Percentiles rank a stretch among this genome's conserved stretches.
Evolutionary conservation across 2,888 invertebrate genomes (phyloP).

Genomic region (Synergus japonicus): DNA sequence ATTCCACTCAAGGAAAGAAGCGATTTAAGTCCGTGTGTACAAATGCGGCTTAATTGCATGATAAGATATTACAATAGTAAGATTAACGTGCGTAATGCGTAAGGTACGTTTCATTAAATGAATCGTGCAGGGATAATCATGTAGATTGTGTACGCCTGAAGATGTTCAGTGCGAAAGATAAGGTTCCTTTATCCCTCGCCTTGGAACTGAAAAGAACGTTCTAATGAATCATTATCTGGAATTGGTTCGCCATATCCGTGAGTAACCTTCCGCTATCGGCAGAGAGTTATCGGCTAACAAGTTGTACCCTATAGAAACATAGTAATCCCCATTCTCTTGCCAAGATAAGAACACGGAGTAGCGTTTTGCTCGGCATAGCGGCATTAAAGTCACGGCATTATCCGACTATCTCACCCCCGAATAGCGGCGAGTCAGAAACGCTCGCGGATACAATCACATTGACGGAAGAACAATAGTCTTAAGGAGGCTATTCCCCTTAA

Average conservation of each 20-base stretch:
- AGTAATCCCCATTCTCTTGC: slow-evolving; percentile 58
- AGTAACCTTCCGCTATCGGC: slow-evolving; percentile 56
- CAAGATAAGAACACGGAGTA: slow-evolving; percentile 56
- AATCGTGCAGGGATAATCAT: slow-evolving; percentile 5
- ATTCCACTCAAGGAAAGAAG: neutral
- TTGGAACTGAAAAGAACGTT: slow-evolving; percentile 51
- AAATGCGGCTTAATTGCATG: slow-evolving; percentile 13
- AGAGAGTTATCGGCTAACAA: slow-evolving; percentile 60
- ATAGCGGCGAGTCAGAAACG: slow-evolving; percentile 22
- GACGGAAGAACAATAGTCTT: slow-evolving; percentile 54
- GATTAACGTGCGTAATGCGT: neutral
- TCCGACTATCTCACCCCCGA: slow-evolving; percentile 54
- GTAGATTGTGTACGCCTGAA: slow-evolving; percentile 22
- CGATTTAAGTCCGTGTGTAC: neutral
- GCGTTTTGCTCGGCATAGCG: slow-evolving; percentile 52
- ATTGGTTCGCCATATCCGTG: slow-evolving; percentile 53
- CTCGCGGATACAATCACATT: slow-evolving; percentile 46
- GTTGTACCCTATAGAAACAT: slow-evolving; percentile 59
- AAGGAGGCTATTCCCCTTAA: slow-evolving; percentile 42
- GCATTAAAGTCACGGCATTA: slow-evolving; percentile 40
- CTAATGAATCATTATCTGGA: slow-evolving; percentile 60
- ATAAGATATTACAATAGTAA: slow-evolving; percentile 13
- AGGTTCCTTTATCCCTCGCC: neutral
- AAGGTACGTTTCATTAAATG: neutral
- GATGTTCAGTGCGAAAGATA: slow-evolving; percentile 14